phyloP scores from a whole-genome alignment of 2,888 invertebrate species.

The Crematogaster levior region DNA sequence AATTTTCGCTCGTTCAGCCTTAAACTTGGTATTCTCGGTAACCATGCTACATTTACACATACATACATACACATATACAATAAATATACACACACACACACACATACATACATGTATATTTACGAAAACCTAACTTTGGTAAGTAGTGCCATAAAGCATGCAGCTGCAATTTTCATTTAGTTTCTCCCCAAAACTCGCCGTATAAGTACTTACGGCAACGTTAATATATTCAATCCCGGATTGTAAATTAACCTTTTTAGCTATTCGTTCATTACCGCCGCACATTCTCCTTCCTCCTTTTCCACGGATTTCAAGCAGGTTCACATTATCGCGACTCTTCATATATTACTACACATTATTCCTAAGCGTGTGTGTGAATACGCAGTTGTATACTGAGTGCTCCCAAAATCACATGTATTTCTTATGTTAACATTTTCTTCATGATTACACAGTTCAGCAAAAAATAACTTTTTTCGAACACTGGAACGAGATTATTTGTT shows the following conservation, averaged over 20 bases:
- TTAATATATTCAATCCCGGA: constrained; percentile 49
- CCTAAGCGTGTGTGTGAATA: not conserved
- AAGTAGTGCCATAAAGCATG: constrained; percentile 29
- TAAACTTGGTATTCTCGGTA: constrained; percentile 11
- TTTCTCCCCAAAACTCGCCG: constrained; percentile 32
- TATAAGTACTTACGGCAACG: constrained; percentile 46
- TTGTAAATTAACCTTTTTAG: constrained; percentile 55
- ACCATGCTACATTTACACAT: not conserved
- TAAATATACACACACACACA: too few species aligned
- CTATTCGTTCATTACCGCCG: constrained; percentile 51
- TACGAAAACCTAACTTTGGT: constrained; percentile 33
- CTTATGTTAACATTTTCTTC: not conserved
- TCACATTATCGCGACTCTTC: constrained; percentile 8
- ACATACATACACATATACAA: not conserved
- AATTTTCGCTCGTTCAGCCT: constrained; percentile 29
- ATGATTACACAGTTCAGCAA: too few species aligned
- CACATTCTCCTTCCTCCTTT: constrained; percentile 38
- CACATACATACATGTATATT: not conserved
- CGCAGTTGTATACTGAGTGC: constrained; percentile 15
- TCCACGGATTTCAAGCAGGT: constrained; percentile 38
- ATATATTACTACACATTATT: constrained; percentile 3
- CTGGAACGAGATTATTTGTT: too few species aligned
- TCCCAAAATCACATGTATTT: constrained; percentile 2
- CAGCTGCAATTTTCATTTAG: constrained; percentile 48
- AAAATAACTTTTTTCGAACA: too few species aligned